Evolutionary conservation across 2,888 invertebrate genomes (phyloP).

Genomic region (Clanis bilineata): DNA sequence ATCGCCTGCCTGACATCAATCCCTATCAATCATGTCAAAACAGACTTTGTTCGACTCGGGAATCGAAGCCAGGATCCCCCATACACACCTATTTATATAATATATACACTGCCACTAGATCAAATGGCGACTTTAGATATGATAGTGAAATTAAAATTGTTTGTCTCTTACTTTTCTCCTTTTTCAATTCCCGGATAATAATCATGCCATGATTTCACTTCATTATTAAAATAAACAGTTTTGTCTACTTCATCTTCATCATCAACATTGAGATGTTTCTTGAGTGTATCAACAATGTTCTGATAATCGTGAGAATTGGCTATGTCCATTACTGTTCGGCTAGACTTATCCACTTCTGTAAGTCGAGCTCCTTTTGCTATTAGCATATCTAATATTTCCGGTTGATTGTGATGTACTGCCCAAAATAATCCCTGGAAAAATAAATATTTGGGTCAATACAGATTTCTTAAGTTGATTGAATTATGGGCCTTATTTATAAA

Average conservation of each 20-base stretch:
- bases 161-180: constrained; percentile 51
- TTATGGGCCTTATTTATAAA: neutral
- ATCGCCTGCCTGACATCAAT: too few relatives aligned
- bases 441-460: constrained; percentile 20
- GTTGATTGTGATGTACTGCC: constrained; percentile 82
- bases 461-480: too few relatives aligned
- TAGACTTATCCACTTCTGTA: constrained; percentile 73
- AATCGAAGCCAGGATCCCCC: too few relatives aligned
- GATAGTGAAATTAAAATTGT: too few relatives aligned
- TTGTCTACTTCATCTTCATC: constrained; percentile 39
- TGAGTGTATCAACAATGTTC: constrained; percentile 69
- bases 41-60: too few relatives aligned
- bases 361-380: constrained; percentile 76
- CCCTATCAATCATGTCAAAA: too few relatives aligned
- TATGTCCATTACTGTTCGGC: constrained; percentile 75
- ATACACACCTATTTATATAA: too few relatives aligned
- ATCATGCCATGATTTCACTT: constrained; percentile 69
- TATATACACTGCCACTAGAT: too few relatives aligned
- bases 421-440: constrained; percentile 83
- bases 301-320: constrained; percentile 77
- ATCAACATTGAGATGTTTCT: constrained; percentile 51
- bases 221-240: constrained; percentile 32
- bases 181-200: constrained; percentile 73
- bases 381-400: constrained; percentile 78
- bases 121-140: too few relatives aligned